Evolutionary conservation across 2,113 vertebrate genomes (phyloP).

Genomic region (Caranx ignobilis): DNA sequence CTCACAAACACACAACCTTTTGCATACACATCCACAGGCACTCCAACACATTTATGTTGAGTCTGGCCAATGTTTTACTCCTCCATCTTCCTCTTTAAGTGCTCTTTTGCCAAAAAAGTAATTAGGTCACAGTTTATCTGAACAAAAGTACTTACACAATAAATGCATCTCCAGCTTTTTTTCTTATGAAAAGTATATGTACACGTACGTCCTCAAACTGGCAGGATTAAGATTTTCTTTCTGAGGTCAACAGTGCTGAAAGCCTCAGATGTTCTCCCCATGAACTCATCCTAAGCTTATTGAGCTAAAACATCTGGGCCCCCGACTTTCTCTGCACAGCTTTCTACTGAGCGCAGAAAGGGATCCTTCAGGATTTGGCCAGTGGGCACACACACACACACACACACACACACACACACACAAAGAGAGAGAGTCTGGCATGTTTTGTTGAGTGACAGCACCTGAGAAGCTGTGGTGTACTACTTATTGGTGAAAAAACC

Average conservation of each 20-base stretch:
- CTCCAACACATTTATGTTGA: constrained; percentile 50
- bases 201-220: constrained; percentile 42
- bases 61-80: constrained; percentile 47
- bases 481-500: constrained; percentile 40
- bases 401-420: constrained; percentile 4
- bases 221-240: constrained; percentile 61
- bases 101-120: constrained; percentile 26
- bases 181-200: constrained; percentile 28
- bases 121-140: constrained; percentile 60
- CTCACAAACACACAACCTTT: constrained; percentile 4
- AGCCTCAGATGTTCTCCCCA: constrained; percentile 68
- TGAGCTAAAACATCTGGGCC: constrained; percentile 76
- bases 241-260: constrained; percentile 51
- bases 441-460: constrained; percentile 54
- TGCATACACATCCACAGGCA: constrained; percentile 34
- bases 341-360: constrained; percentile 50
- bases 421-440: not conserved
- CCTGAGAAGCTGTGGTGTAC: constrained; percentile 38
- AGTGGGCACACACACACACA: not conserved
- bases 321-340: constrained; percentile 53
- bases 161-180: constrained; percentile 22
- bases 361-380: constrained; percentile 52
- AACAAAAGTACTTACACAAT: constrained; percentile 39
- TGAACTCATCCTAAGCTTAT: constrained; percentile 71
- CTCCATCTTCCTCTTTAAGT: constrained; percentile 26